These are phyloP conservation scores for Salvelinus sp. DNA, from an alignment of 2,113 vertebrate genomes.

Conservation along the genomic window DNA sequence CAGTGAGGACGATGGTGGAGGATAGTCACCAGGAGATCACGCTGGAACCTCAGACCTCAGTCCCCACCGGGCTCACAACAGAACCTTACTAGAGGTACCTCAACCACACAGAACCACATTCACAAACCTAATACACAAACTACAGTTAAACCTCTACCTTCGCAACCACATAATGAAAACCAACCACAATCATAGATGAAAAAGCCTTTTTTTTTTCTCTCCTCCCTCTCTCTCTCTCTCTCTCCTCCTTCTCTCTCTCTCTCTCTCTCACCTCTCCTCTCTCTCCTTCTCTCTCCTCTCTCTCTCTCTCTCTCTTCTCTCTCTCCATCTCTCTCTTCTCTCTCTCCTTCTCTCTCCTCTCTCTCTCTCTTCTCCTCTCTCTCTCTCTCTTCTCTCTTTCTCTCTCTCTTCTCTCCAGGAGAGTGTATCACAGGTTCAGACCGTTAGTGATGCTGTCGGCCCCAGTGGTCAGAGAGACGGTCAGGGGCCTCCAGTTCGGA, in stretches of 20 bases:
- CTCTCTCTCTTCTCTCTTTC: neutral
- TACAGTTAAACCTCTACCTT: neutral
- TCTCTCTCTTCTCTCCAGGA: slow-evolving; percentile 57
- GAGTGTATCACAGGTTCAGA: slow-evolving; percentile 78
- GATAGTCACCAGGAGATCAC: slow-evolving; percentile 66
- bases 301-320: neutral
- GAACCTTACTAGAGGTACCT: slow-evolving; percentile 74
- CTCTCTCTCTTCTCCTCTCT: neutral
- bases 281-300: too few relatives aligned
- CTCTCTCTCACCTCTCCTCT: too few relatives aligned
- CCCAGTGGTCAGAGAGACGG: slow-evolving; percentile 34
- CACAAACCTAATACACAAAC: neutral
- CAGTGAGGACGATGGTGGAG: slow-evolving; percentile 78
- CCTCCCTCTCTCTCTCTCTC: too few relatives aligned
- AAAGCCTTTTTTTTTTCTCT: too few relatives aligned
- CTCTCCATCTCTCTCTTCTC: neutral
- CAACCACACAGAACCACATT: neutral
- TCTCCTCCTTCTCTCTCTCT: too few relatives aligned
- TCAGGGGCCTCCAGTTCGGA: slow-evolving; percentile 20
- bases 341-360: neutral
- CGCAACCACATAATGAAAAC: neutral
- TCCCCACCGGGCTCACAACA: slow-evolving; percentile 69
- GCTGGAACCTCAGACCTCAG: slow-evolving; percentile 77
- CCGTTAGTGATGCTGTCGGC: slow-evolving; percentile 72
- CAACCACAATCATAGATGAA: too few relatives aligned